These are phyloP conservation scores for Suncus etruscus DNA, from an alignment of 2,113 vertebrate genomes.

Conservation along the genomic window DNA sequence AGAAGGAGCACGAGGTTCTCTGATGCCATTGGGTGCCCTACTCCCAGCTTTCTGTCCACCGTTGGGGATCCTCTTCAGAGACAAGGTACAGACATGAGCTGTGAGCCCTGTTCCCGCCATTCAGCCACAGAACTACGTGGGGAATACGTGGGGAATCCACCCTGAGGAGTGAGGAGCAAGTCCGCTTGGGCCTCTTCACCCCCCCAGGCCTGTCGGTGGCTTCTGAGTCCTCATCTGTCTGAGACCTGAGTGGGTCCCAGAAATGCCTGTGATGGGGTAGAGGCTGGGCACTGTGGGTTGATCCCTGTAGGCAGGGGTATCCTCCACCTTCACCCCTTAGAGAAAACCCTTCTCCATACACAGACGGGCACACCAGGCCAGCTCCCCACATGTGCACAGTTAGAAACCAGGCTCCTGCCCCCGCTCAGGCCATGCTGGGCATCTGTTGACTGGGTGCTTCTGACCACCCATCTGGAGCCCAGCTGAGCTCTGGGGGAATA, in stretches of 20 bases:
- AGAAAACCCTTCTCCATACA: background rate
- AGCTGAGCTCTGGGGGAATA: background rate
- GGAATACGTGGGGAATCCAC: too few relatives aligned
- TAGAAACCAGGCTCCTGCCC: background rate
- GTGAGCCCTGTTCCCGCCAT: too few relatives aligned
- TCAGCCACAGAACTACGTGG: too few relatives aligned
- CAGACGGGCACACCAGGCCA: background rate
- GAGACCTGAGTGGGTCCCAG: too few relatives aligned
- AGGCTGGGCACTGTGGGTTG: background rate
- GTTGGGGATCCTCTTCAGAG: too few relatives aligned
- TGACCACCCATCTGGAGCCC: slow-evolving; percentile 18
- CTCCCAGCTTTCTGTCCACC: background rate
- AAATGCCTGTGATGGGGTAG: too few relatives aligned
- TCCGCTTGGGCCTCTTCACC: too few relatives aligned
- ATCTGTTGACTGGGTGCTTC: slow-evolving; percentile 49
- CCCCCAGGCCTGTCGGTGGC: too few relatives aligned
- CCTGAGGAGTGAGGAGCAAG: too few relatives aligned
- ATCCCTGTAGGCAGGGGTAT: background rate
- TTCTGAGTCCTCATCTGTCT: too few relatives aligned
- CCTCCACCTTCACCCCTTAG: background rate
- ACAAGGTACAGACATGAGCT: too few relatives aligned
- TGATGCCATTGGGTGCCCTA: background rate
- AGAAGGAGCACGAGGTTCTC: too few relatives aligned
- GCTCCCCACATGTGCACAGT: background rate
- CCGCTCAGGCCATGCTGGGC: background rate